Base-by-base conservation (phyloP, 2,888 invertebrate species). In the Rhabditophanes sp. region DNA sequence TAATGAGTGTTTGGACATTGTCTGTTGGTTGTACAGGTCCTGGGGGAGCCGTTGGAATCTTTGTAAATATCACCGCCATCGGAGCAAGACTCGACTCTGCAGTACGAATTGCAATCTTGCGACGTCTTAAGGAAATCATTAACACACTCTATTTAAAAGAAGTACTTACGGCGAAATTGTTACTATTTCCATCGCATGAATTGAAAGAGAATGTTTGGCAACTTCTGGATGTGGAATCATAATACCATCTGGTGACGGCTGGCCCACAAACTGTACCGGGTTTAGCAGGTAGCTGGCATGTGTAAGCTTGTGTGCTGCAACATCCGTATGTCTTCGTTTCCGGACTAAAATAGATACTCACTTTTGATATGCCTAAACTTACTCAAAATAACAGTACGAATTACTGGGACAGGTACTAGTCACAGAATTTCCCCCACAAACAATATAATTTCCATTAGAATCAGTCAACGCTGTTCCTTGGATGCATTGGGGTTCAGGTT, bases 371-470 rank as follows among this genome's bases (percentile, higher is more conserved):
- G 9, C 14, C 12, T 20, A 16, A 25, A 25, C 23, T 5, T 23
- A 52, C 54, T 63, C 62, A 33, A 56, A 63, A 40, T 64, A 57
- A 39, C 64, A 64, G 44, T 60, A 59, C 35, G 64, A 57, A 37
- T 59, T 58, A 30, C 59, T 58, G 17, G 63, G 59, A 30, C 63
- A 64, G 20, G 57, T 59, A 8, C 56, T 51, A 18, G 42, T 44
- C 19, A 44, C 33, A 9, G 59, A 53, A 2, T 50, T 46, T 17
- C 47, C 47, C 12, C 60, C 63, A 35, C 63, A 63, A 38, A 60
- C 50, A 33, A 62, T 53, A 41, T 57, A 63, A 43, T 62, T 61
- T 21, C 56, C 53, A 33, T 56, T 60, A 28, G 63, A 57, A 33
- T 62, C 62, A 20, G 56, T 62, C 29, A 61, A 47, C 3, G 63